These are phyloP conservation scores for Trichogramma evanescens DNA, from an alignment of 2,888 invertebrate species.

Conservation along the genomic window DNA sequence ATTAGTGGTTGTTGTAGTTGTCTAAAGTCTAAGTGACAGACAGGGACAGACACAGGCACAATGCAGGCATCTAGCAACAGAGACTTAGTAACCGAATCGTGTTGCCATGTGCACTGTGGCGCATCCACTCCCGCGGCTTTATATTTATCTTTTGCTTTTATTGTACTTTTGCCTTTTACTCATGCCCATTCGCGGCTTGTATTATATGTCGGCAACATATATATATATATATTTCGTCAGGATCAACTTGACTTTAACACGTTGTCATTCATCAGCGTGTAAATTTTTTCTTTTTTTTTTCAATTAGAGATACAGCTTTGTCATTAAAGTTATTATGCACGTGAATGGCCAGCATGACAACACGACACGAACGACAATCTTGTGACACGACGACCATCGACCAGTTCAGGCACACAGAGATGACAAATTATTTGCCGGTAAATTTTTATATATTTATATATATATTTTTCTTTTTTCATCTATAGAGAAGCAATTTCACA, in stretches of 20 bases:
- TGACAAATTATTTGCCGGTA: constrained; percentile 36
- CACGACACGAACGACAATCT: constrained; percentile 49
- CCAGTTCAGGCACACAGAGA: constrained; percentile 48
- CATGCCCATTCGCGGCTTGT: not conserved
- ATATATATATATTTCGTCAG: not conserved
- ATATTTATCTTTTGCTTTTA: not conserved
- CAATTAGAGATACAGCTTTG: not conserved
- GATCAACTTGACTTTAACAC: not conserved
- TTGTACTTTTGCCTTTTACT: not conserved
- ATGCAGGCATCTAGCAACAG: constrained; percentile 92
- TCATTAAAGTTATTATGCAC: constrained; percentile 2
- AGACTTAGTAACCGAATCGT: constrained; percentile 57
- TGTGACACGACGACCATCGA: constrained; percentile 49
- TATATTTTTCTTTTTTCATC: constrained; percentile 16
- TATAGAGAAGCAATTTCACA: constrained; percentile 10
- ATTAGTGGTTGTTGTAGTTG: constrained; percentile 43
- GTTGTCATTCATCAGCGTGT: not conserved
- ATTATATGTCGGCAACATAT: not conserved
- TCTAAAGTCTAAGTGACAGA: constrained; percentile 50
- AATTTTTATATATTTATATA: constrained; percentile 25
- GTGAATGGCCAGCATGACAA: constrained; percentile 48
- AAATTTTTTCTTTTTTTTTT: not conserved
- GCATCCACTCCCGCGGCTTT: constrained; percentile 31
- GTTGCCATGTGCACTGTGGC: constrained; percentile 45
- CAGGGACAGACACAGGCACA: constrained; percentile 50